Evolutionary conservation across 2,113 vertebrate species (phyloP), one percentile per base, ranked within the genome.

Genomic region (Scophthalmus maximus): DNA sequence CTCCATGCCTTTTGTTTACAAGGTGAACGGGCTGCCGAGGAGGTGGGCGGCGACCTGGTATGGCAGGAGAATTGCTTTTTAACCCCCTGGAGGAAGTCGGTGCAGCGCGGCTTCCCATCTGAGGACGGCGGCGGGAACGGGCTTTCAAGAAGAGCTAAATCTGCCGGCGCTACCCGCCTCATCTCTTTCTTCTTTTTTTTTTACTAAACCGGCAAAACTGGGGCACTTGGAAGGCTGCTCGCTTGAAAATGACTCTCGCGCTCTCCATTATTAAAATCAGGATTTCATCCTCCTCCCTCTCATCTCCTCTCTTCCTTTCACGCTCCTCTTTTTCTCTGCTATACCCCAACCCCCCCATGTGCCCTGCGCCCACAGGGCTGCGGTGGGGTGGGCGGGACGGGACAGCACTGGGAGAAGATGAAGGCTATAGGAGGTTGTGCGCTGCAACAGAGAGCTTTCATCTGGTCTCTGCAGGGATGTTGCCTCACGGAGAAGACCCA

Each of bases 141-240:
- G 62, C 52, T n/a, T 62, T 55, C 50, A 58, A 49, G 68, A 60
- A 26, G 56, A 78, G 34, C n/a, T 7, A 64, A 62, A 53, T 68
- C 55, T 51, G 34, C 18, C 12, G 0, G 27, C 10, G 10, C 40
- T 44, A 76, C 30, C 67, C 27, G 57, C 62, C 46, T 77, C 72
- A 40, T 78, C 64, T 77, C 55, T 2, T 55, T 83, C 46, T 77
- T 68, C 34, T 78, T 61, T 77, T 51, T 2, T 55, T 83, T 79
- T 81, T 71, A 71, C 66, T 75, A 79, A 82, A 79, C 25, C 76
- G 30, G 40, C 0, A 18, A 83, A 90, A 85, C 56, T 90, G 77
- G 87, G 85, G n/a, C 85, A 81, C 44, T 51, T 3, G 68, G 72
- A 60, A 73, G n/a, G n/a, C n/a, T n/a, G 27, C 55, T 50, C 7